Percentiles rank a stretch among this genome's conserved stretches.
phyloP scores from a whole-genome alignment of 2,797 vertebrate species.

The Sebastes wilsoni region DNA sequence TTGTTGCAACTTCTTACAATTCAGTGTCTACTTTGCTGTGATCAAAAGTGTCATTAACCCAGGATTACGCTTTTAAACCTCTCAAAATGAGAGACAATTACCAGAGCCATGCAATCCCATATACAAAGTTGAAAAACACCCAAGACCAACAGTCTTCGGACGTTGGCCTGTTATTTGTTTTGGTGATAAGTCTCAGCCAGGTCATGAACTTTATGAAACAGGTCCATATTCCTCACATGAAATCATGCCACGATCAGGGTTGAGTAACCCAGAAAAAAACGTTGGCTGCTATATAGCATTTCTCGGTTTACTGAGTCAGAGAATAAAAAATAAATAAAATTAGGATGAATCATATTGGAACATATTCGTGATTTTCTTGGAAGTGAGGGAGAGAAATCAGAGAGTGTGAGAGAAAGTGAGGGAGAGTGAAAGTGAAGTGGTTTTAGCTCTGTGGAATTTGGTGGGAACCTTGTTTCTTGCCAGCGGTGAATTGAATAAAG shows the following conservation, averaged over 20 bases:
- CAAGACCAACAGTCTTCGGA: slow-evolving; percentile 63
- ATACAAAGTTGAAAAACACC: slow-evolving; percentile 38
- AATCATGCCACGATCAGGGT: slow-evolving; percentile 34
- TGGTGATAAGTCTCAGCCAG: slow-evolving; percentile 46
- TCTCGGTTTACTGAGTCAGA: slow-evolving; percentile 5
- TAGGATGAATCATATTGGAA: not conserved
- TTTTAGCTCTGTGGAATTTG: slow-evolving; percentile 60
- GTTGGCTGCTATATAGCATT: not conserved
- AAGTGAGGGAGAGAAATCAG: slow-evolving; percentile 10
- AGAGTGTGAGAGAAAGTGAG: slow-evolving; percentile 14
- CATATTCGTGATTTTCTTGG: slow-evolving; percentile 1
- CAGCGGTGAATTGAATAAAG: slow-evolving; percentile 72
- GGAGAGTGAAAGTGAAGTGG: not conserved
- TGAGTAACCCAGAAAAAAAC: not conserved
- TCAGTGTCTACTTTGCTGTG: not conserved
- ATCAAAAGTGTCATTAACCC: slow-evolving; percentile 9
- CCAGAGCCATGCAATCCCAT: slow-evolving; percentile 23
- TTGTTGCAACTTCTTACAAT: not conserved
- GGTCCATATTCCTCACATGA: slow-evolving; percentile 49
- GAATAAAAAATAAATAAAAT: not conserved
- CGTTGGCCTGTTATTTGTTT: slow-evolving; percentile 51
- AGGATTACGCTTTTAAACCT: slow-evolving; percentile 1
- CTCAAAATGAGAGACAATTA: slow-evolving; percentile 35
- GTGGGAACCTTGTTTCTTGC: slow-evolving; percentile 76
- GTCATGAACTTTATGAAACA: slow-evolving; percentile 53